Base-by-base conservation (phyloP, 2,797 vertebrate species). In the Synaphobranchus kaupii region DNA sequence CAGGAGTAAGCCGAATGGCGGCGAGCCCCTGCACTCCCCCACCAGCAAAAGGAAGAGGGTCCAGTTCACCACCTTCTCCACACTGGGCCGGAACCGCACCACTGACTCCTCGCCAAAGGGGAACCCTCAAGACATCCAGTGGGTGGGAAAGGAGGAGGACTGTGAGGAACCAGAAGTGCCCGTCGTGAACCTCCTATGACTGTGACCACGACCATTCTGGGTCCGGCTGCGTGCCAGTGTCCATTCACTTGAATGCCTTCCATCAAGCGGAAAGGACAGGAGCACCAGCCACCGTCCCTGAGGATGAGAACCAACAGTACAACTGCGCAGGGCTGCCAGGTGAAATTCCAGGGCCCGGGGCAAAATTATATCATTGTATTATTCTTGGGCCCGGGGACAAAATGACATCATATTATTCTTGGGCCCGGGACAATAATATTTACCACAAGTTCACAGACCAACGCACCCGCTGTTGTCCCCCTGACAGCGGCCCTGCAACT, bases 1-100 rank as follows among this genome's bases (percentile, higher is more conserved):
- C 68, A 89, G 92, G 89, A 89, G 86, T 90, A 95, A 95, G 91
- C 90, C 92, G 12, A 85, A 91, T 87, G 95, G 94, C 83, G 91
- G 91, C 0, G 98, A 98, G 86, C 95, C 96, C 1, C 91, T 97
- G 17, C 9, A 97, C 71, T 99, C 98, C 1, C 98, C 98, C 76
- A 98, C 98, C 93, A 99, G 97, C 85, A 98, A 97, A 92, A 95
- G 98, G 91, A 99, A 98, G 96, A 95, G 97, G 91, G 98, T 99
- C 56, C 97, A 97, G 84, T 99, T 99, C 90, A 98, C 97, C 90
- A 99, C 98, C 7, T 99, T 99, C 90, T 96, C 97, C 54, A 94
- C 97, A 10, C 89, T 95, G 0, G 97, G 97, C 0, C 93, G 92
- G 1, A 94, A 95, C 80, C 95, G 96, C 7, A 84, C 95, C 0